These are phyloP conservation scores for Caerostris darwini DNA, from an alignment of 1,140 invertebrate genomes.

Conservation along the genomic window DNA sequence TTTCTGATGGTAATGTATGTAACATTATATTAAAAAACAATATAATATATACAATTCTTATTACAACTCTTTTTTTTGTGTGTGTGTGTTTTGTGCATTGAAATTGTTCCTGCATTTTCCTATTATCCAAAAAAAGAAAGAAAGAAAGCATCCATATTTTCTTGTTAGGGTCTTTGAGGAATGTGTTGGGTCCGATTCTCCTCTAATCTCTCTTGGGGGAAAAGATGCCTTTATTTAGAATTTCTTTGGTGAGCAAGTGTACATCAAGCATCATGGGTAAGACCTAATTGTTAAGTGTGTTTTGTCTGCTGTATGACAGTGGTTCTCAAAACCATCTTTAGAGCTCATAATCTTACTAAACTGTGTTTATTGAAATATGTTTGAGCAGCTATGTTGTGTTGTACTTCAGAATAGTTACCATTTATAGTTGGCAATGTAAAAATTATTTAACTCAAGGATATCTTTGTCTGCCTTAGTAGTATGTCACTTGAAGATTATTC, in stretches of 20 bases:
- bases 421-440: background rate
- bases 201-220: constrained; percentile 37
- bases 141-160: constrained; percentile 72
- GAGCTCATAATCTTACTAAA: constrained; percentile 26
- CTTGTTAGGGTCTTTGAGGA: constrained; percentile 75
- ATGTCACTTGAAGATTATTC: no score
- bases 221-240: constrained; percentile 64
- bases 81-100: constrained; percentile 62
- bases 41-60: constrained; percentile 56
- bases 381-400: background rate
- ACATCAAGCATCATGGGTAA: constrained; percentile 60
- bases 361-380: background rate
- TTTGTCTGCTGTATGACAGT: constrained; percentile 71
- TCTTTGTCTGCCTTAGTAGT: no score
- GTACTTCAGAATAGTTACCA: constrained; percentile 9
- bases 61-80: constrained; percentile 52
- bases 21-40: constrained; percentile 61
- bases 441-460: no score
- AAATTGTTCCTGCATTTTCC: constrained; percentile 69
- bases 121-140: constrained; percentile 69
- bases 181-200: constrained; percentile 67
- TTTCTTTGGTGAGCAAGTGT: constrained; percentile 49
- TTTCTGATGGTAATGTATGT: constrained; percentile 70
- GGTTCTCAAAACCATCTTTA: constrained; percentile 46
- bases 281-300: constrained; percentile 73